Conservation (phyloP, 92 coral and sea anemone species). For the Virgularia gustaviana region DNA sequence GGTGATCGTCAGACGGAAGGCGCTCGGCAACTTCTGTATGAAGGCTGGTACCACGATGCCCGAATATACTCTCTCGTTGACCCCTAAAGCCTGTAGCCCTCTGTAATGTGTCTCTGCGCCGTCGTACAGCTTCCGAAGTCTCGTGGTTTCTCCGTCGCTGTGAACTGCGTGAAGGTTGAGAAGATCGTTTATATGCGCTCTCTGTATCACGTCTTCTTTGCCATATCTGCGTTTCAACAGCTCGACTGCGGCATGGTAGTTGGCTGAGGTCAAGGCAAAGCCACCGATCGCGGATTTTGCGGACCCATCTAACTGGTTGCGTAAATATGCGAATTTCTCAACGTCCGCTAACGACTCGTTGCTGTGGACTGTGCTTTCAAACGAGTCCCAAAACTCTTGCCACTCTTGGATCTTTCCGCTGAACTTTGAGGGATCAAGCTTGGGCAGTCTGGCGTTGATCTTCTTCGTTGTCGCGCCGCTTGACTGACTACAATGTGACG, state of each 20-base stretch:
- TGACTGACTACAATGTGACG: too few species aligned
- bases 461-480: too few species aligned
- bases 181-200: conserved; percentile 1
- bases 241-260: not conserved
- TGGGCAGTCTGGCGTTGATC: too few species aligned
- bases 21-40: not conserved
- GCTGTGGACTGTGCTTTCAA: not conserved
- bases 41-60: not conserved
- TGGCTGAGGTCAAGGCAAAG: not conserved
- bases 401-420: too few species aligned
- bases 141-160: not conserved
- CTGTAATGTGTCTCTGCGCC: too few species aligned
- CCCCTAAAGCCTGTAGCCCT: too few species aligned
- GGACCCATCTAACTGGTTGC: not conserved
- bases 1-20: not conserved
- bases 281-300: conserved; percentile 8
- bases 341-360: not conserved
- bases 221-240: not conserved
- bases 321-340: not conserved
- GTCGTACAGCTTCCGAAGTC: too few species aligned
- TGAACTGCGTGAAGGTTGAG: not conserved
- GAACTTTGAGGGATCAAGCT: too few species aligned
- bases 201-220: not conserved
- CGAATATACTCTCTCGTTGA: not conserved
- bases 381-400: too few species aligned